Evolutionary conservation across 1,140 invertebrate genomes (phyloP).

Genomic region (Bombus fervidus): DNA sequence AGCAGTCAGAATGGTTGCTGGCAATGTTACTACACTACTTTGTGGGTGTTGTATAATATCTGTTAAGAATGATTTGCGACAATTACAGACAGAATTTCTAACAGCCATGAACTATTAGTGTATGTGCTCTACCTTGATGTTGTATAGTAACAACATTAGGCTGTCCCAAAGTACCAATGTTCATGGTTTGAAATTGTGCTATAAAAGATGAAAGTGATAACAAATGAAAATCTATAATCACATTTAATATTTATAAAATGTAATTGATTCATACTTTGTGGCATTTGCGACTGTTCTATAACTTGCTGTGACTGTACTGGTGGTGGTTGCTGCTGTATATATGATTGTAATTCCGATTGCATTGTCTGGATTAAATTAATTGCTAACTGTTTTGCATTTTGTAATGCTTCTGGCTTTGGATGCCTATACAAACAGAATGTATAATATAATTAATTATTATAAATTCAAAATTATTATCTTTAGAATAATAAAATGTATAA

Average conservation of each 20-base stretch:
- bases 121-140: constrained; percentile 77
- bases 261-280: constrained; percentile 71
- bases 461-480: constrained; percentile 6
- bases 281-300: constrained; percentile 76
- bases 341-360: constrained; percentile 88
- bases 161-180: constrained; percentile 80
- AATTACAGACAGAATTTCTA: constrained; percentile 34
- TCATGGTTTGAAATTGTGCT: constrained; percentile 82
- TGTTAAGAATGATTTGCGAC: constrained; percentile 49
- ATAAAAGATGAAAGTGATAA: constrained; percentile 54
- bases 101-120: constrained; percentile 38
- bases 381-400: constrained; percentile 88
- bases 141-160: constrained; percentile 81
- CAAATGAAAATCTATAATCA: constrained; percentile 51
- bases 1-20: constrained; percentile 80
- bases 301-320: constrained; percentile 79
- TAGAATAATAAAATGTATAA: neutral
- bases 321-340: constrained; percentile 83
- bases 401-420: constrained; percentile 86
- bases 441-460: constrained; percentile 22
- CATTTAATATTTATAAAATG: constrained; percentile 19
- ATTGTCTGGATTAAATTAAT: constrained; percentile 92
- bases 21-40: constrained; percentile 79
- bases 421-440: constrained; percentile 82
- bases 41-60: constrained; percentile 81